Base-by-base conservation (phyloP, 2,888 invertebrate species). In the Atherix ibis region DNA sequence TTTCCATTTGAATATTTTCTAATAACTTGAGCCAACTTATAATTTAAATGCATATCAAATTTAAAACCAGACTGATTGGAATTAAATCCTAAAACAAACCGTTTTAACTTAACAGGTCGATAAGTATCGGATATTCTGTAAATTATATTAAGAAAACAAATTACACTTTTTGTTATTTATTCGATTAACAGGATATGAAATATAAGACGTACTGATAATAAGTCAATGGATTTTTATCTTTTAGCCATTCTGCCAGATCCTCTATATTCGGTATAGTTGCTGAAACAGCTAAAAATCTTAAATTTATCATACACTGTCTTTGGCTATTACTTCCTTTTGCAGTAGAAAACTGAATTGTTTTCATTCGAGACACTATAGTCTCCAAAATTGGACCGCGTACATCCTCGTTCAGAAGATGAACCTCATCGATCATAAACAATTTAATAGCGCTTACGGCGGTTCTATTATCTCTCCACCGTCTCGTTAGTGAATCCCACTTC, bases 401-500 rank as follows among this genome's bases (percentile, higher is more conserved):
- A 38, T 70, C 69, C 46, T 83, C 82, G 49, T 76, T 77, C 28
- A 85, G 54, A 33, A 82, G 66, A 54, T 85, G 84, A 45, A 68
- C 79, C 58, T 84, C 84, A 50, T 84, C 84, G 32, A 80, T 73
- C 30, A 80, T 64, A 51, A 80, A 73, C 29, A 80, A 53, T 46
- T 71, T 72, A 9, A 83, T 67, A 6, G 65, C 52, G 40, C 70
- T 65, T 13, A 81, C 70, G 10, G 80, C 52, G 6, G 65, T 57
- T 36, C 65, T 64, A 49, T 77, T 70, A 47, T 80, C 77, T 42
- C 67, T 68, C 79, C 79, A 82, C 40, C 71, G 66, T 36, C 84
- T 66, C 0, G 82, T 83, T 44, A 84, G 51, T 45, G 77, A 75
- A 54, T 85, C 84, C 82, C 82, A 84, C 58, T 84, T 84, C 56